Conservation (phyloP, 2,113 vertebrate species). For the Polypterus senegalus region DNA sequence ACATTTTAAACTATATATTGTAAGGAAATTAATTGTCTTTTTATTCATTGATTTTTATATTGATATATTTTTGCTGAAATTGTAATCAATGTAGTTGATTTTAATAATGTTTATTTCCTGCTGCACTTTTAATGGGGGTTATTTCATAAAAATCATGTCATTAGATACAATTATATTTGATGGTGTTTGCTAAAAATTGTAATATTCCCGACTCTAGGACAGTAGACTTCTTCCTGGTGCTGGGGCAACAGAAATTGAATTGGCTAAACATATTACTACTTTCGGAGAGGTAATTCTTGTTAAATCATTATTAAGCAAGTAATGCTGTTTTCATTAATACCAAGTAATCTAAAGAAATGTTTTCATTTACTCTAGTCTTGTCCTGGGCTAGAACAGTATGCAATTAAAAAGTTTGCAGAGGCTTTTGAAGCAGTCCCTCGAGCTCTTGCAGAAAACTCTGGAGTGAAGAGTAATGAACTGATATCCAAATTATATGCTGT, state of each 20-base stretch:
- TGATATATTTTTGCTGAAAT: too few species aligned
- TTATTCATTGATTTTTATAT: too few species aligned
- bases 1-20: too few species aligned
- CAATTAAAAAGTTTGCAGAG: slow-evolving; percentile 95
- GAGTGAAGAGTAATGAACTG: slow-evolving; percentile 82
- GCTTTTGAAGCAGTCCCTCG: slow-evolving; percentile 84
- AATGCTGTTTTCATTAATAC: not conserved
- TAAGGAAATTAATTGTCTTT: too few species aligned
- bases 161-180: not conserved
- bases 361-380: slow-evolving; percentile 56
- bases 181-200: not conserved
- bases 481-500: slow-evolving; percentile 87
- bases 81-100: too few species aligned
- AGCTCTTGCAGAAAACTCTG: slow-evolving; percentile 85
- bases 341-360: not conserved
- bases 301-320: not conserved
- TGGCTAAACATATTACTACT: slow-evolving; percentile 82
- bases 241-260: slow-evolving; percentile 89
- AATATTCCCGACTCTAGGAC: slow-evolving; percentile 49
- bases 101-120: too few species aligned
- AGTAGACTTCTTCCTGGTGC: slow-evolving; percentile 83
- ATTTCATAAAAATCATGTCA: too few species aligned
- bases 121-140: too few species aligned
- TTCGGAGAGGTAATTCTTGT: slow-evolving; percentile 72
- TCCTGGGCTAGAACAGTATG: slow-evolving; percentile 89